These are phyloP conservation scores for Lasiurus borealis DNA, from an alignment of 2,113 vertebrate genomes.

Conservation along the genomic window DNA sequence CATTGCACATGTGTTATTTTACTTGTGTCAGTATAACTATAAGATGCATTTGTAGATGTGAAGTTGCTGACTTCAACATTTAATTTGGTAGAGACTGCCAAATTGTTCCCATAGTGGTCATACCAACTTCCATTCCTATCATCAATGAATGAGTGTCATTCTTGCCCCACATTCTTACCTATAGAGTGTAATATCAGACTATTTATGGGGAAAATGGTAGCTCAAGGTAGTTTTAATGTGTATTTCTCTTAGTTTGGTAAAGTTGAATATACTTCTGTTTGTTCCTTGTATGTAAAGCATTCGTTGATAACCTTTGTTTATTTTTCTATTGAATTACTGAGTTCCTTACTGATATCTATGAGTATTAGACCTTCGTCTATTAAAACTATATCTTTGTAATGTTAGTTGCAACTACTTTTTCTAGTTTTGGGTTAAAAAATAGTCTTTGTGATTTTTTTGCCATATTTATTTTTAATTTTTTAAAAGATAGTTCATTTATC, in stretches of 20 bases:
- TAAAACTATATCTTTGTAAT: not conserved
- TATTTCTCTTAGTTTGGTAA: slow-evolving; percentile 2
- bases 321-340: not conserved
- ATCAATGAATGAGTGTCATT: not conserved
- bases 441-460: not conserved
- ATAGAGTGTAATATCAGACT: not conserved
- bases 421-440: not conserved
- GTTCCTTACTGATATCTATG: not conserved
- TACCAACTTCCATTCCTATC: not conserved
- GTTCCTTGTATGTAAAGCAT: not conserved
- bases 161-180: not conserved
- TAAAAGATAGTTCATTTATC: not conserved
- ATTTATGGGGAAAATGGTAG: not conserved
- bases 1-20: not conserved
- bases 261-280: not conserved
- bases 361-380: not conserved
- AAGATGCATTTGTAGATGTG: not conserved
- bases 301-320: not conserved
- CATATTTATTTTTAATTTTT: not conserved
- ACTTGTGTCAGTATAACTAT: not conserved
- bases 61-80: not conserved
- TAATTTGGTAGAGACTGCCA: not conserved
- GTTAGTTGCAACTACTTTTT: not conserved
- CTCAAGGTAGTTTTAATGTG: not conserved
- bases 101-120: not conserved